A percentile compares a stretch with the other conserved stretches of the same genome.
These are phyloP conservation scores for Barypeithes pellucidus DNA, from an alignment of 2,888 invertebrate species.

Conservation along the genomic window DNA sequence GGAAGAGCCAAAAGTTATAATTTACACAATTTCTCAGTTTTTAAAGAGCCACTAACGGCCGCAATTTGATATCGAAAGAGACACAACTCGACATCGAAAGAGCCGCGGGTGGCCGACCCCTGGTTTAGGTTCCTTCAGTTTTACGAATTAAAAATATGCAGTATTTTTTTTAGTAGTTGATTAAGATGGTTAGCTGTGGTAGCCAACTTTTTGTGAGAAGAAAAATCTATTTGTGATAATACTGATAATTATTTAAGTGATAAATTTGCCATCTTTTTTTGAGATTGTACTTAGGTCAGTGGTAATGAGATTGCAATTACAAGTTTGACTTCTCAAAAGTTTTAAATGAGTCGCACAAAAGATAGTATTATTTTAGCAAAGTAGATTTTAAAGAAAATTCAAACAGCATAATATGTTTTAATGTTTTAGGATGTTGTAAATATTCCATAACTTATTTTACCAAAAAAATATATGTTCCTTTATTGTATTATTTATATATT, in stretches of 20 bases:
- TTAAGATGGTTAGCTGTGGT: neutral
- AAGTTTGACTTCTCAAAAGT: no score
- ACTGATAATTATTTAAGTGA: constrained; percentile 1
- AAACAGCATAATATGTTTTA: neutral
- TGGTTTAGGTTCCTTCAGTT: neutral
- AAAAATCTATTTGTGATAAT: constrained; percentile 13
- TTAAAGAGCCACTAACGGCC: no score
- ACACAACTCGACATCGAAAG: no score
- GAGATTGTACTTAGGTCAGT: constrained; percentile 4
- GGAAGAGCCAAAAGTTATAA: no score
- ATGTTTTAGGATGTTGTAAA: constrained; percentile 4
- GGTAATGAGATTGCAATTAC: neutral
- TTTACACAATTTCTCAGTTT: no score
- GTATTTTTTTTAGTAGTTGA: neutral
- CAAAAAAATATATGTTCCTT: constrained; percentile 18
- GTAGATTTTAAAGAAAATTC: neutral
- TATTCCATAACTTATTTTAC: constrained; percentile 13
- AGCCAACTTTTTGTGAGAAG: neutral
- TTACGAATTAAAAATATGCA: no score
- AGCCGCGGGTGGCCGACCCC: no score
- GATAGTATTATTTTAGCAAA: no score
- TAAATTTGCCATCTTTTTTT: constrained; percentile 1
- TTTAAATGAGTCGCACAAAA: no score
- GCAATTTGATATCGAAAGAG: no score
- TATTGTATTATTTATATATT: constrained; percentile 1